Evolutionary conservation across 1,140 invertebrate species (phyloP).

Genomic region (Bicyclus anynana): DNA sequence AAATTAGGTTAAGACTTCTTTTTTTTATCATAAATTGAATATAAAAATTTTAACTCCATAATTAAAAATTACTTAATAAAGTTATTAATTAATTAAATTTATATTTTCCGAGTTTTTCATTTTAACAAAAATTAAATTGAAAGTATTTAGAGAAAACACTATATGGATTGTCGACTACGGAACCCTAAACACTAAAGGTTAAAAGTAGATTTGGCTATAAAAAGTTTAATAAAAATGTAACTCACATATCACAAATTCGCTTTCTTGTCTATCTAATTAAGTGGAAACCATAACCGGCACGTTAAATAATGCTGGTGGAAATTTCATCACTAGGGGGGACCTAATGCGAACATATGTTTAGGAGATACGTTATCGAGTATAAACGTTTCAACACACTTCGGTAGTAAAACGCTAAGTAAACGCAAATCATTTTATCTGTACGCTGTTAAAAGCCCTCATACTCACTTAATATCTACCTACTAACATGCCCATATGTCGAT

Average conservation of each 20-base stretch:
- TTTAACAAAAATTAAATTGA: no score
- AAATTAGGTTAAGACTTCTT: no score
- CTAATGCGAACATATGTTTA: constrained; percentile 37
- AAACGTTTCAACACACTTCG: constrained; percentile 15
- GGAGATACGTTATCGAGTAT: constrained; percentile 30
- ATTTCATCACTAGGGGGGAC: constrained; percentile 2
- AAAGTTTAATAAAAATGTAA: background rate
- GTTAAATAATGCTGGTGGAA: constrained; percentile 6
- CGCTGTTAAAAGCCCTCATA: background rate
- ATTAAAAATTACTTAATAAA: no score
- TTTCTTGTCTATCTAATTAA: background rate
- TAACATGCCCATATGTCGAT: constrained; percentile 15
- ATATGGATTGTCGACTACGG: no score
- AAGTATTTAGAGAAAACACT: no score
- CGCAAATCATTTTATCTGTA: constrained; percentile 28
- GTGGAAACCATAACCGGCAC: background rate
- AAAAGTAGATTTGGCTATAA: no score
- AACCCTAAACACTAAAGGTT: no score
- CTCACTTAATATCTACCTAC: background rate
- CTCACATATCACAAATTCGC: background rate
- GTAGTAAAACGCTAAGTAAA: constrained; percentile 24
- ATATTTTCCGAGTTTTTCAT: no score
- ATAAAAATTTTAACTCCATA: no score
- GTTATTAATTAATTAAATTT: no score
- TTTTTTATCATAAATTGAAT: no score